These are phyloP conservation scores for Pteronotus mesoamericanus DNA, from an alignment of 2,797 vertebrate genomes.

Conservation along the genomic window DNA sequence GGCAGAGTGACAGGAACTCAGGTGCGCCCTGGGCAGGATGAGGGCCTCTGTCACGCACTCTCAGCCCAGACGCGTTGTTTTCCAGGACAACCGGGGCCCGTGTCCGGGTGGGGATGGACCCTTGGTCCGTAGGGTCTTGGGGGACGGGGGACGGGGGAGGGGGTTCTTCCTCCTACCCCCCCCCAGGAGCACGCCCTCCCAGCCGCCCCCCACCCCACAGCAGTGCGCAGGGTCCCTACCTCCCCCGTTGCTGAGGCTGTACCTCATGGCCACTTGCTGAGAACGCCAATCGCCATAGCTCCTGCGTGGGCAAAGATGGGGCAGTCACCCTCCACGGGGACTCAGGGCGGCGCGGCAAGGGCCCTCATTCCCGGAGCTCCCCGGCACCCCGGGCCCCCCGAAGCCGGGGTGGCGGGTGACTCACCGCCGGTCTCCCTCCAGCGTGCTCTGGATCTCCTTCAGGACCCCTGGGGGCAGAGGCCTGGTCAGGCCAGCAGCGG, in stretches of 20 bases:
- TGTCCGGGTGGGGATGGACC: not conserved
- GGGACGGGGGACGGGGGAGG: accelerated
- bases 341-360: slow-evolving; percentile 54
- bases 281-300: slow-evolving; percentile 80
- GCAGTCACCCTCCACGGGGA: slow-evolving; percentile 32
- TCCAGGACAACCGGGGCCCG: not conserved
- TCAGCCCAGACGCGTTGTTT: not conserved
- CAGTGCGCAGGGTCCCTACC: slow-evolving; percentile 66
- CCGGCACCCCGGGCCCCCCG: not conserved
- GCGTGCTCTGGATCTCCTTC: slow-evolving; percentile 95
- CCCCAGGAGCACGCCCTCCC: not conserved
- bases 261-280: slow-evolving; percentile 74
- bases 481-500: not conserved
- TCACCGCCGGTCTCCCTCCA: slow-evolving; percentile 92
- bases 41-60: not conserved
- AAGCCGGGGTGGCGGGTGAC: slow-evolving; percentile 63
- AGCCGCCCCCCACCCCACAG: not conserved
- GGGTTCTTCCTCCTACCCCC: not conserved
- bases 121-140: not conserved
- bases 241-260: slow-evolving; percentile 82
- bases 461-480: slow-evolving; percentile 87
- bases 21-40: not conserved
- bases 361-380: not conserved
- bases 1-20: not conserved
- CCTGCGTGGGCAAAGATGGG: slow-evolving; percentile 73